Base-by-base conservation (phyloP, 2,888 invertebrate genomes). In the Leuctra nigra region DNA sequence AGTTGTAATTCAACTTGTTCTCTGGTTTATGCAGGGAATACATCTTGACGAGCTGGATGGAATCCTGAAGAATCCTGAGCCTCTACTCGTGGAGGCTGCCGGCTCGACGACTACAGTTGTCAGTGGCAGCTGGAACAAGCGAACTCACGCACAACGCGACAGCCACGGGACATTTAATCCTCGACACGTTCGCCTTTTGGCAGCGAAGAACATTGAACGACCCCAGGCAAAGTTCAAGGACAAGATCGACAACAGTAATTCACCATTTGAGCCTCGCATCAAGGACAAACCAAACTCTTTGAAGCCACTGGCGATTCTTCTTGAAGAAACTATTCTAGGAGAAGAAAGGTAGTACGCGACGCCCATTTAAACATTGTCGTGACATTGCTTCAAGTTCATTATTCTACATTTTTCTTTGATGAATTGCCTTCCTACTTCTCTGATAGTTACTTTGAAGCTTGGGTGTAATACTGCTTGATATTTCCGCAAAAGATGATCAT, bases 141-240 rank as follows among this genome's bases (percentile, higher is more conserved):
- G 18, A 9, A 24, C 47, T 4, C 2, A 16, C 4, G 44, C 44
- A n/a, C 7, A 6, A 6, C 6, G 7, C 29, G 29, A 29, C 55
- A 55, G 46, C 16, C 44, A 44, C 38, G 55, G 48, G 44, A 57
- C 36, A 54, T 38, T 20, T n/a, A n/a, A n/a, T n/a, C n/a, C n/a
- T n/a, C 48, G 33, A 14, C 64, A 76, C 1, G 71, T 81, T 24
- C 76, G 77, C 57, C 72, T 89, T 11, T 73, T 87, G 39, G 81
- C 85, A 0, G 86, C 82, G 0, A 84, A 83, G 68, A 86, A 87
- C 70, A 79, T 90, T 58, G 76, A 80, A 18, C 78, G 91, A 54
- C 95, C 96, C 0, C 97, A 97, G 71, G 72, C 87, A 16, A 79
- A 79, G 62, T 97, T 96, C 68, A 86, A 86, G 67, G 87, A 88